phyloP scores from a whole-genome alignment of 92 coral and sea anemone genomes.

The Ricordea florida region DNA sequence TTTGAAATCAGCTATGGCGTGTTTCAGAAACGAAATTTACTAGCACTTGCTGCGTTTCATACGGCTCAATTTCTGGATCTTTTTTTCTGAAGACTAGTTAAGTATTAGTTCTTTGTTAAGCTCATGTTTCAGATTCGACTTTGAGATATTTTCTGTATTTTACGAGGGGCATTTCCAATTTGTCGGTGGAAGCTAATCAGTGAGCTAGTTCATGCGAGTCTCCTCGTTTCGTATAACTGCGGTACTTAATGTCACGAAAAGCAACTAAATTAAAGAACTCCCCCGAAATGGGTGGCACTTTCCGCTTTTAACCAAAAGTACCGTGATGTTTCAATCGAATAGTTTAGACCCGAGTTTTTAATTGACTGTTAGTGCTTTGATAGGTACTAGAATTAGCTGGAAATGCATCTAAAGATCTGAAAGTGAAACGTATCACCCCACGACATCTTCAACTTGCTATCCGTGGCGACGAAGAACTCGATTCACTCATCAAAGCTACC shows the following conservation, averaged over 20 bases:
- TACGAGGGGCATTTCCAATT: too few species aligned
- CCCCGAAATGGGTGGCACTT: too few species aligned
- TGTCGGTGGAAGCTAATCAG: too few species aligned
- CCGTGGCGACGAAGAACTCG: conserved; percentile 99
- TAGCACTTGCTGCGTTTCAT: neutral
- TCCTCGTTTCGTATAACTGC: too few species aligned
- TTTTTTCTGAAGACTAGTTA: too few species aligned
- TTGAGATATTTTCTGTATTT: too few species aligned
- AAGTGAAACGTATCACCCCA: conserved; percentile 99
- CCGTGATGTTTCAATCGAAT: too few species aligned
- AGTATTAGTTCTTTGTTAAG: too few species aligned
- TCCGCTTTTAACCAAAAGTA: conserved; percentile 1
- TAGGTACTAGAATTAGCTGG: conserved; percentile 99
- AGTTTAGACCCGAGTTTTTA: neutral
- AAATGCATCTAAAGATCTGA: conserved; percentile 96
- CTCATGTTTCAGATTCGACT: too few species aligned
- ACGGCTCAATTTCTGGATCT: neutral
- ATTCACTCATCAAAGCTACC: conserved; percentile 98
- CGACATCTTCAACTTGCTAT: conserved; percentile 99
- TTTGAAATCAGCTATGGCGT: conserved; percentile 68
- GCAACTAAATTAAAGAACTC: too few species aligned
- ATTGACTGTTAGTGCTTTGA: neutral
- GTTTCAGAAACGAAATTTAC: neutral
- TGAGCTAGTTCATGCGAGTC: too few species aligned
- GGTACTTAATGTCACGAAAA: too few species aligned